Conservation (phyloP, 1,140 invertebrate species). For the Lepidurus packardi region DNA sequence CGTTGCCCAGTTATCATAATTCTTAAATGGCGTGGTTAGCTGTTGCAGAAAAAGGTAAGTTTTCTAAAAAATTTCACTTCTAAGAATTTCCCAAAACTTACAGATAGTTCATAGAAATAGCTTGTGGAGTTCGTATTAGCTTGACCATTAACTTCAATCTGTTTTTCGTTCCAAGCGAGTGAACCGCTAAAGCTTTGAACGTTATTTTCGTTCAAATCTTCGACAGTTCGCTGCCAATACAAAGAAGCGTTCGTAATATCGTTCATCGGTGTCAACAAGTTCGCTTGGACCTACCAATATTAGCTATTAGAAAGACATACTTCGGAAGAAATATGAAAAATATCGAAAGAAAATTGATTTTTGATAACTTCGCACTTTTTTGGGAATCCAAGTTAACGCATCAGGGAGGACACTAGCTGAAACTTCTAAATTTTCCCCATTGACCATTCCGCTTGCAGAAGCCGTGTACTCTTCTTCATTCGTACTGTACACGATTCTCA, state of each 20-base stretch:
- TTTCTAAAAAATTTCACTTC: background rate
- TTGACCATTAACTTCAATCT: background rate
- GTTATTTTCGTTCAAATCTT: background rate
- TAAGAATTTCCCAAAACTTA: background rate
- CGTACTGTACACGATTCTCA: conserved; percentile 33
- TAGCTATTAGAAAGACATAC: background rate
- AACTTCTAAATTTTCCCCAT: background rate
- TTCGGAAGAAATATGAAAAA: too few relatives aligned
- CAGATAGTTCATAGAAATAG: background rate
- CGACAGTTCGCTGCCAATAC: background rate
- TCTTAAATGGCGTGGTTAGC: background rate
- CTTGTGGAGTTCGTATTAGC: background rate
- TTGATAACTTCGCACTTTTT: background rate
- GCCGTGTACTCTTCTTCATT: background rate
- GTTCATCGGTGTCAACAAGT: background rate
- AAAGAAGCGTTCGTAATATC: background rate
- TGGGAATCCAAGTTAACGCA: background rate
- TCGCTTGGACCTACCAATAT: background rate
- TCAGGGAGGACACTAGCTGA: background rate
- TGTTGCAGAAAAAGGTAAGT: background rate
- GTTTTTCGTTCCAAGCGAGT: conserved; percentile 10
- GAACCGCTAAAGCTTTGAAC: background rate
- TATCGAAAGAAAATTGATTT: background rate
- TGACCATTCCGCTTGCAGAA: background rate
- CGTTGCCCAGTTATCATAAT: background rate